phyloP scores from a whole-genome alignment of 2,113 vertebrate genomes.

The Lycocorax pyrrhopterus region DNA sequence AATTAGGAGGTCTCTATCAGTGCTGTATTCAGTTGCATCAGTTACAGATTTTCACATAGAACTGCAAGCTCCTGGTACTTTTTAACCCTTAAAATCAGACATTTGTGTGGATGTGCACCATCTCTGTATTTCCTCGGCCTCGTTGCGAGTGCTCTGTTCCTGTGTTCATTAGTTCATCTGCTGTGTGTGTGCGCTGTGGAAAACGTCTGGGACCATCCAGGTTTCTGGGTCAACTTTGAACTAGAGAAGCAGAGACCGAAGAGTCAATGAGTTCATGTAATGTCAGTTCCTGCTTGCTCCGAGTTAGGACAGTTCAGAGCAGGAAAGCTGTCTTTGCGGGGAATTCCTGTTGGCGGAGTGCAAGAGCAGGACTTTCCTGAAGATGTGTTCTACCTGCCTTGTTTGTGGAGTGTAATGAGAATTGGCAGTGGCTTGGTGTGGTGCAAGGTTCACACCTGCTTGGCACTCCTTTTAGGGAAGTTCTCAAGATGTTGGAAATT shows the following conservation, averaged over 20 bases:
- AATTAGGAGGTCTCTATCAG: neutral
- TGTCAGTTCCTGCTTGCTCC: neutral
- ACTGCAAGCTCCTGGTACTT: neutral
- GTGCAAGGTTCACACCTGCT: neutral
- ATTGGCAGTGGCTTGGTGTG: neutral
- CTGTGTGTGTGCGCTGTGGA: accelerated
- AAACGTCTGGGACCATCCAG: neutral
- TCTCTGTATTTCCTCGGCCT: neutral
- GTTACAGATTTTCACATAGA: neutral
- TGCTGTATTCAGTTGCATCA: neutral
- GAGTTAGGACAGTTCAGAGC: neutral
- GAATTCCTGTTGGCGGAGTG: neutral
- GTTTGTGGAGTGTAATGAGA: neutral
- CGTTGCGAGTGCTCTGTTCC: accelerated
- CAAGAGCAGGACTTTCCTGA: neutral
- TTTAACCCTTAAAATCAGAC: neutral
- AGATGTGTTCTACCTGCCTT: neutral
- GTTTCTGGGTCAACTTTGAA: neutral
- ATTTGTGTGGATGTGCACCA: neutral
- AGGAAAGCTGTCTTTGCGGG: neutral
- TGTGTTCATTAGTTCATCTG: neutral
- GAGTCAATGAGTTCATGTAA: neutral
- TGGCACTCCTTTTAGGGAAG: neutral
- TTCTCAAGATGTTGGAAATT: neutral
- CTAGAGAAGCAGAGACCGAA: neutral